Conservation (phyloP, 1,140 invertebrate species). For the Drosophila ogumai region DNA sequence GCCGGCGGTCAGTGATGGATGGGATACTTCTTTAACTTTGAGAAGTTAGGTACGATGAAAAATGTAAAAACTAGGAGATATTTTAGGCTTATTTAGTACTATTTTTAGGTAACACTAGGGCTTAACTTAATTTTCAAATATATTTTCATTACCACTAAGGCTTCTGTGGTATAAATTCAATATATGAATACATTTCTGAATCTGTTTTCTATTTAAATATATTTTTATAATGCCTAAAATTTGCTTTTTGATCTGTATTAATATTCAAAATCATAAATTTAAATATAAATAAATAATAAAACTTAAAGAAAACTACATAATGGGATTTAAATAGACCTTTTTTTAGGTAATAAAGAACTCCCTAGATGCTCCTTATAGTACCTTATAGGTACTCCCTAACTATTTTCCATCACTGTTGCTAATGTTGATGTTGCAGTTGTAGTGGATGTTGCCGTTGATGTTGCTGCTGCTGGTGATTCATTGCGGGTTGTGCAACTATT, state of each 20-base stretch:
- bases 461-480: slow-evolving; percentile 55
- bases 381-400: not conserved
- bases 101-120: not conserved
- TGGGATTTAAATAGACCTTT: not conserved
- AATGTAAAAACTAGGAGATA: not conserved
- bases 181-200: not conserved
- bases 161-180: not conserved
- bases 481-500: slow-evolving; percentile 59
- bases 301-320: not conserved
- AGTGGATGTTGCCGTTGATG: slow-evolving; percentile 21
- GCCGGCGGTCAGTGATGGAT: slow-evolving; percentile 2
- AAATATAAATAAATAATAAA: not conserved
- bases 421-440: slow-evolving; percentile 22
- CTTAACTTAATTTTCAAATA: no score
- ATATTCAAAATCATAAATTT: not conserved
- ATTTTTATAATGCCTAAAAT: no score
- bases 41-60: not conserved
- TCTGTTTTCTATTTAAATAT: no score
- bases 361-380: no score
- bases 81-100: not conserved
- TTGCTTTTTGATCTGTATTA: no score
- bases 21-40: not conserved
- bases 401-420: slow-evolving; percentile 13
- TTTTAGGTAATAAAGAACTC: not conserved
- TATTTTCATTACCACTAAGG: no score